Conservation (phyloP, 1,140 invertebrate species). For the Lepidotrigona ventralis region DNA sequence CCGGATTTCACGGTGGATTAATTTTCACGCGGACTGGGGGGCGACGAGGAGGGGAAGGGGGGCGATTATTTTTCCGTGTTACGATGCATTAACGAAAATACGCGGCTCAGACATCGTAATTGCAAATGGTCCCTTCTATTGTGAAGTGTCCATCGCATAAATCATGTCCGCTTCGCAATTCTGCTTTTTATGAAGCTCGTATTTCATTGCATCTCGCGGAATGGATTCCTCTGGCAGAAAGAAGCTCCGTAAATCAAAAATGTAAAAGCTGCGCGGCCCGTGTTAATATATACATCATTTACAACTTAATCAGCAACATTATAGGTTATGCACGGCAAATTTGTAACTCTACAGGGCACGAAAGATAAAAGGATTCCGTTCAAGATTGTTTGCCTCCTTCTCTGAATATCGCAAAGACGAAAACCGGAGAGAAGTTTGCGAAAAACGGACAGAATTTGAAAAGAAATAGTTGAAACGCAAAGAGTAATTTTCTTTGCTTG, state of each 20-base stretch:
- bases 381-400: not conserved
- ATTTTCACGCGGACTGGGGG: constrained; percentile 3
- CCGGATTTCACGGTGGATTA: not conserved
- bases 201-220: constrained; percentile 36
- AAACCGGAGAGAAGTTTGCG: too few species aligned
- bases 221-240: constrained; percentile 32
- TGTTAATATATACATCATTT: constrained; percentile 19
- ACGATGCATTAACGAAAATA: constrained; percentile 34
- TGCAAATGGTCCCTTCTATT: constrained; percentile 45
- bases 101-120: constrained; percentile 36
- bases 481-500: not conserved
- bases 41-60: not conserved
- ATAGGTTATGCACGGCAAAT: not conserved
- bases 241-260: constrained; percentile 41
- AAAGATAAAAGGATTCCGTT: not conserved
- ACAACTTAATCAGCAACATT: constrained; percentile 24
- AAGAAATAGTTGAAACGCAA: not conserved
- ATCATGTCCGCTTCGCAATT: constrained; percentile 34
- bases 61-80: constrained; percentile 12
- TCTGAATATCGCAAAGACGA: not conserved
- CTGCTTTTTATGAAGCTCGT: constrained; percentile 42
- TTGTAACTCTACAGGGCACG: not conserved
- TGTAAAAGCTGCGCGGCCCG: constrained; percentile 1
- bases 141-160: constrained; percentile 39
- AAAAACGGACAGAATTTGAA: not conserved